Evolutionary conservation across 2,888 invertebrate genomes (phyloP), one percentile per base, ranked within the genome.

Genomic region (Pinctada fucata): DNA sequence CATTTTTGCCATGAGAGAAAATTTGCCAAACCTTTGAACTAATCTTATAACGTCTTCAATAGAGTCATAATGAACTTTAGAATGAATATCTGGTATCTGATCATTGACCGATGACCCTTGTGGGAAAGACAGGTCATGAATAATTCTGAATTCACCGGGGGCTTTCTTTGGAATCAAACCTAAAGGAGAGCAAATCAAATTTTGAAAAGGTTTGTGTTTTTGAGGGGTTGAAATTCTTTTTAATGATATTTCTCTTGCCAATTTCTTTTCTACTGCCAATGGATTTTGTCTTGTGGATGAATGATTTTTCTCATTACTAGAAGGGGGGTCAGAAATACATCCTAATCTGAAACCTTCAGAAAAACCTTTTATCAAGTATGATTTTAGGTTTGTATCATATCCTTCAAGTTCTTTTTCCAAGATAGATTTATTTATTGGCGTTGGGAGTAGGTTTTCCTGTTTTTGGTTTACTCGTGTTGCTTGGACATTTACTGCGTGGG

Each of bases 1-100:
- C 5, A 76, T n/a, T 16, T 78, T 74, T 64, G 73, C 76, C 72
- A 77, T 80, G 6, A 80, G 65, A 51, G 67, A 77, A 31, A 47
- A 45, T 31, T 31, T 10, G 5, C 79, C 68, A 75, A 66, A 47
- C 3, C 31, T 48, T 50, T 66, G 74, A 8, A 74, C 74, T 31
- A 74, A 13, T 4, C 67, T n/a, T 13, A 74, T 66, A 16, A 74
- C 49, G 1, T 31, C 51, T 49, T 66, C 66, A 64, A 72, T 64
- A 48, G 16, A 64, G 4, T 64, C 58, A 63, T 72, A 72, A 3
- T 8, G 2, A n/a, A n/a, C n/a, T n/a, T n/a, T n/a, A n/a, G n/a
- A n/a, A n/a, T n/a, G n/a, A n/a, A n/a, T n/a, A n/a, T n/a, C n/a
- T n/a, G n/a, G n/a, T n/a, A n/a, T n/a, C n/a, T n/a, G n/a, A n/a